Evolutionary conservation across 2,797 vertebrate species (phyloP).

Genomic region (Rhinoraja longicauda): DNA sequence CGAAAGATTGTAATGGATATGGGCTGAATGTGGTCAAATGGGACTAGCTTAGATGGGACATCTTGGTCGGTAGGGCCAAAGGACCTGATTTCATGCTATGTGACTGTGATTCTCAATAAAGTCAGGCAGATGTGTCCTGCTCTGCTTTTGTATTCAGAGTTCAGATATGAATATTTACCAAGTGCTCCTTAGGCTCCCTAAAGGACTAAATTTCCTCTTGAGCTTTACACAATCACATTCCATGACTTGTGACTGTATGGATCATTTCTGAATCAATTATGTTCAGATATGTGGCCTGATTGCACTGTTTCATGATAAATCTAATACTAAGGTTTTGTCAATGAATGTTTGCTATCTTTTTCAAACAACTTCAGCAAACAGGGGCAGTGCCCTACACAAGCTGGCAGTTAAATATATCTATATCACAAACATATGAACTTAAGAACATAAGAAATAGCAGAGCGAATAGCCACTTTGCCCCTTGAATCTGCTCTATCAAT

Average conservation of each 20-base stretch:
- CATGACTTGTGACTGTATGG: neutral
- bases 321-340: neutral
- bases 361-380: neutral
- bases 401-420: too few species aligned
- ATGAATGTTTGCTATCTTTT: neutral
- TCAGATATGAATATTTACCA: neutral
- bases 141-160: neutral
- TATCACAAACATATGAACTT: too few species aligned
- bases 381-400: too few species aligned
- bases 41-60: too few species aligned
- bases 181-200: neutral
- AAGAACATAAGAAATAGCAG: too few species aligned
- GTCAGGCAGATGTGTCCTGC: neutral
- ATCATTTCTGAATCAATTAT: neutral
- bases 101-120: neutral
- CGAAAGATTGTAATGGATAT: too few species aligned
- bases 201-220: neutral
- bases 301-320: neutral
- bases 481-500: too few species aligned
- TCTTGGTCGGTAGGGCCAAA: too few species aligned
- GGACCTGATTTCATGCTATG: too few species aligned
- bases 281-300: neutral
- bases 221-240: neutral
- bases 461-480: too few species aligned
- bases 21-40: too few species aligned